Evolutionary conservation across 2,888 invertebrate species (phyloP), one percentile per base, ranked within the genome.

Genomic region (Eupeodes luniger): DNA sequence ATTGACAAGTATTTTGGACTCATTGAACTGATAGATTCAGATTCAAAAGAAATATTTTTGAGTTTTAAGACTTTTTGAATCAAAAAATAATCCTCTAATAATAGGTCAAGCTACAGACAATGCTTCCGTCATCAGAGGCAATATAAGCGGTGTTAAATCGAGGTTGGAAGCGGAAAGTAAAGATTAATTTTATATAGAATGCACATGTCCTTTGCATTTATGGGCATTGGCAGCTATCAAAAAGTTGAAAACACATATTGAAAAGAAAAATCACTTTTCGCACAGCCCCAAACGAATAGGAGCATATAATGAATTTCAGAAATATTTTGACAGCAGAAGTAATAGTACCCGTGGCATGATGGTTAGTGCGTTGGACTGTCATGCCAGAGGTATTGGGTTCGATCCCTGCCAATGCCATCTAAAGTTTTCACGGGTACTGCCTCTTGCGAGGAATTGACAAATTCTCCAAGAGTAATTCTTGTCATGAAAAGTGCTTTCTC

Each of bases 61-160:
- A 64, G 10, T 40, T 0, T 76, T 2, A 76, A 76, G 5, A 49
- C 14, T 62, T 64, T 80, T 72, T 69, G 49, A 51, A 66, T 36
- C 9, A 3, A 49, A 40, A 57, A 81, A 57, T 81, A 74, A 74
- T 74, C 72, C 64, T 40, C n/a, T 61, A n/a, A 66, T 83, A 36
- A 78, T 83, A 4, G 78, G 66, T 49, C 2, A 74, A n/a, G 72
- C 83, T 10, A 83, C 83, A 61, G 74, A 74, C 16, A 81, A 70
- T 76, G 75, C 78, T 14, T 78, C 77, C 16, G 72, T 78, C 0
- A 83, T 77, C 72, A 19, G 36, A 1, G 82, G 66, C 5, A 77
- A 75, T 11, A 78, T 72, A 12, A 40, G 5, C 34, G 70, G 62
- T 1, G 75, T 77, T 11, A 82, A 70, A 34, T 70, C 82, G 2